Conservation (phyloP, 2,797 vertebrate species). For the Liparis tanakae region DNA sequence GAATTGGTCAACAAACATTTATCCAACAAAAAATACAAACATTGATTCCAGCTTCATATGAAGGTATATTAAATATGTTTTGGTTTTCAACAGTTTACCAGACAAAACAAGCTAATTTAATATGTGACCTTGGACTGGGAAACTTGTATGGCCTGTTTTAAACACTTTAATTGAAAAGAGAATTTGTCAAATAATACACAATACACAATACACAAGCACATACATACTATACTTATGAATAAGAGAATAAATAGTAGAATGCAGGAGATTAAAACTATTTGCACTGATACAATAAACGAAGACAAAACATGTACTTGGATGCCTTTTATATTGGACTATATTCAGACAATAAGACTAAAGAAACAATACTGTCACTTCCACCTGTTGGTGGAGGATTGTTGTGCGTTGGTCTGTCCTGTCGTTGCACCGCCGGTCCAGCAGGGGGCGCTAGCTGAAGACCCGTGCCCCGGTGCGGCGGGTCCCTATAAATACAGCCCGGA, state of each 20-base stretch:
- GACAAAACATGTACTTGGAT: background rate
- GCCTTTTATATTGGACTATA: too few species aligned
- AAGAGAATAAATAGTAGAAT: background rate
- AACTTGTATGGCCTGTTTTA: background rate
- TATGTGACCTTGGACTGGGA: background rate
- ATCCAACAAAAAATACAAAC: background rate
- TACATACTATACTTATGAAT: background rate
- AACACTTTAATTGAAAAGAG: background rate
- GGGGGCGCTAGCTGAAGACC: constrained; percentile 43
- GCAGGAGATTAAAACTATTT: background rate
- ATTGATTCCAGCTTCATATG: background rate
- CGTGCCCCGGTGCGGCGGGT: background rate
- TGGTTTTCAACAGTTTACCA: background rate
- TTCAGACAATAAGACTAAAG: background rate
- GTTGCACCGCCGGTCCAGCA: constrained; percentile 30
- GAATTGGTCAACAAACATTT: background rate
- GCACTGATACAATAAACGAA: background rate
- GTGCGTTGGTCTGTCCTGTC: background rate
- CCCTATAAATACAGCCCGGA: constrained; percentile 71
- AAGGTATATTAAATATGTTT: background rate
- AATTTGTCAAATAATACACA: background rate
- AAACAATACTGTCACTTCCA: background rate
- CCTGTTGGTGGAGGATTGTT: background rate
- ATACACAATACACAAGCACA: background rate
- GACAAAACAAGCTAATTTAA: background rate